Evolutionary conservation across 2,888 invertebrate genomes (phyloP), one percentile per base, ranked within the genome.

Genomic region (Ochropleura plecta): DNA sequence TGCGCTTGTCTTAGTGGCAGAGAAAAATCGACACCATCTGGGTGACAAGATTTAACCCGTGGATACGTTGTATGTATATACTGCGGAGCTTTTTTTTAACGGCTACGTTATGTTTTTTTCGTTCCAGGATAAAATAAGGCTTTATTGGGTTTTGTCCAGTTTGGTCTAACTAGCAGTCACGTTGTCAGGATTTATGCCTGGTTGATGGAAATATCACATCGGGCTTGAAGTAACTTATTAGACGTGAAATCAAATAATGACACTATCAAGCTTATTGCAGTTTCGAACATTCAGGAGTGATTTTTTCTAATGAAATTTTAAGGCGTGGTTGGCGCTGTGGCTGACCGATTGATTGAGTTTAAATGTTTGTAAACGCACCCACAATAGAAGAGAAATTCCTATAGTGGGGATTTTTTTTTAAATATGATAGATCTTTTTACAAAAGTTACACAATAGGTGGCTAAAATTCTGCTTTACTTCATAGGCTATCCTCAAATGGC

Each of bases 1-100:
- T 40, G 62, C 3, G 12, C 14, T 20, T 42, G 44, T n/a, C 40
- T 20, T 77, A 20, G 67, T 18, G 67, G 64, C 59, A 71, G 63
- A 42, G 46, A 10, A 78, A 82, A 70, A 71, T 80, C 78, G 68
- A 78, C 83, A 68, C 63, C 66, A 20, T 53, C 49, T 59, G n/a
- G 40, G 55, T 67, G 63, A 77, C 66, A 67, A 66, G 57, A 40
- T 77, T 70, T 70, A 59, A 63, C 63, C 51, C 20, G 12, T 16
- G 8, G 18, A 18, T 55, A 51, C 12, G 49, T 44, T n/a, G 42
- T 12, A 57, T 79, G 44, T 46, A 73, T 65, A 80, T n/a, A 44
- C 14, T 60, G 18, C 14, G 57, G 2, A 0, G 0, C 1, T 63
- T 62, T 51, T 74, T 55, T 70, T n/a, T 60, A 18, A n/a, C 1